These are phyloP conservation scores for Ctenopoma kingsleyae DNA, from an alignment of 2,797 vertebrate genomes.

Conservation along the genomic window DNA sequence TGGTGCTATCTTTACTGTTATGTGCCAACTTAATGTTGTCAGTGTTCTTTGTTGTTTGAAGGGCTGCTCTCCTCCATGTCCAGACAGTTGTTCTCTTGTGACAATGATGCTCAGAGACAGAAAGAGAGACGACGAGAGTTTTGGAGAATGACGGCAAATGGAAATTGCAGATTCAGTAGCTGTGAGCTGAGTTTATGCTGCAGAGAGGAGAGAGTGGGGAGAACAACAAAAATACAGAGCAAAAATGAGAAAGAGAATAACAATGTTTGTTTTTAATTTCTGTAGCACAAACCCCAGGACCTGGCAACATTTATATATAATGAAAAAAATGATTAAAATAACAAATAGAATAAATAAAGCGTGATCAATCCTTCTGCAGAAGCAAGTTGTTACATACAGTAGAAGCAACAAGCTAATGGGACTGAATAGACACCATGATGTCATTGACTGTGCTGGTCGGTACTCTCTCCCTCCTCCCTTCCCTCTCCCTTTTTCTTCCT, in stretches of 20 bases:
- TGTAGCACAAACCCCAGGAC: not conserved
- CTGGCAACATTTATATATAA: not conserved
- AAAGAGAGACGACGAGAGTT: not conserved
- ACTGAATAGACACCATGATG: slow-evolving; percentile 74
- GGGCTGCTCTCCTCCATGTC: slow-evolving; percentile 42
- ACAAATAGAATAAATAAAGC: not conserved
- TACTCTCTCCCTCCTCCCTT: slow-evolving; percentile 69
- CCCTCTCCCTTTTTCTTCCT: slow-evolving; percentile 28
- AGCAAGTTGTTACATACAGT: slow-evolving; percentile 9
- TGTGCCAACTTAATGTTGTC: slow-evolving; percentile 26
- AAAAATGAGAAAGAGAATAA: too few relatives aligned
- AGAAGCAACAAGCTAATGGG: slow-evolving; percentile 23
- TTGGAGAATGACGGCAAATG: not conserved
- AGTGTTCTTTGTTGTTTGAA: slow-evolving; percentile 51
- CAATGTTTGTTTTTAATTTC: not conserved
- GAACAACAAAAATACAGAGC: not conserved
- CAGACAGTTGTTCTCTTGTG: slow-evolving; percentile 67
- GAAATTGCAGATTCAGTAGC: not conserved
- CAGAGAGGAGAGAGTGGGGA: not conserved
- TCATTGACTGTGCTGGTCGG: slow-evolving; percentile 82
- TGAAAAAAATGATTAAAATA: not conserved
- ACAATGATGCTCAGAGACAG: slow-evolving; percentile 28
- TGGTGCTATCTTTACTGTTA: slow-evolving; percentile 9
- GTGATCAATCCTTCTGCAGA: slow-evolving; percentile 1
- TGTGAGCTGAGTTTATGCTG: slow-evolving; percentile 3